Base-by-base conservation (phyloP, 2,888 invertebrate species). In the Drosophila meridiana region DNA sequence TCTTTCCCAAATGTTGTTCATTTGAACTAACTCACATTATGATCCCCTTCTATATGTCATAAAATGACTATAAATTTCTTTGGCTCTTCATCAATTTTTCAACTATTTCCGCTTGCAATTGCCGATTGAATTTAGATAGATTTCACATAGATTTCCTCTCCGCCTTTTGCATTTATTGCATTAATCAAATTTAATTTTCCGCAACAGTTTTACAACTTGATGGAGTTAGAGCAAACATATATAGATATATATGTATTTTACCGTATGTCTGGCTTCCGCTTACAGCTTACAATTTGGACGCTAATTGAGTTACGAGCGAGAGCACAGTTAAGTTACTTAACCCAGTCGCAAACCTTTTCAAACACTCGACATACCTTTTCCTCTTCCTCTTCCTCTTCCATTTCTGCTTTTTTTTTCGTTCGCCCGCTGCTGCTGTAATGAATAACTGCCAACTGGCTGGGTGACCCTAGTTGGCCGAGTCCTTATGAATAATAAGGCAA, bases 401-500 rank as follows among this genome's bases (percentile, higher is more conserved):
- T 20, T 20, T 20, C 20, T 20, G 20, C 1, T 14, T 60, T 2
- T 11, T 6, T 50, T 4, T 48, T 9, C 2, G 42, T 7, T 26
- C 28, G 20, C 1, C 47, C 28, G 38, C 32, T 34, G 36, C n/a
- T n/a, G 38, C 28, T 64, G 57, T 80, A 78, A 78, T 81, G 81
- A 81, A 78, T 78, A 78, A 78, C 69, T 75, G 76, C 69, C 48
- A 61, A 58, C 52, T 56, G 74, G 28, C 55, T 64, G 50, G 57
- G 42, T 34, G 64, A 68, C 58, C 58, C 67, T 20, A 36, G 43
- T 38, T 38, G 40, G 26, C 34, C 53, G 50, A 58, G 68, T 76
- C 72, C 83, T 85, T 87, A 91, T 91, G 91, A 90, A 91, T 90
- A 90, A 90, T 90, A 87, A 89, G 90, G 79, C 82, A 85, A 90